Base-by-base conservation (phyloP, 2,797 vertebrate genomes). In the Myripristis jacobus region DNA sequence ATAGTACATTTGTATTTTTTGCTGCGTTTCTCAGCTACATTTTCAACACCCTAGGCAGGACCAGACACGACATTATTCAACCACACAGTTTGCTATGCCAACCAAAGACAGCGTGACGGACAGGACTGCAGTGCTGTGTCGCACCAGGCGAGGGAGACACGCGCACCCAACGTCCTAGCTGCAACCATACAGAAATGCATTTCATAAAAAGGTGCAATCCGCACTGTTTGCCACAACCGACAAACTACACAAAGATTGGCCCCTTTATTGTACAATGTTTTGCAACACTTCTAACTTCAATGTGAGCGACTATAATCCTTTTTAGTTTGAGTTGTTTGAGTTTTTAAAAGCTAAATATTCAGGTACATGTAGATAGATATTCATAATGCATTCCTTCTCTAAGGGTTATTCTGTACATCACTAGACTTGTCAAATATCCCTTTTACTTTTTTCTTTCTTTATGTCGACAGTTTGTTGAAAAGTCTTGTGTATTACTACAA, bases 51-150 rank as follows among this genome's bases (percentile, higher is more conserved):
- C 87, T 86, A 86, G 86, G 86, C 91, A 91, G 88, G 89, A 91
- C 84, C 86, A 79, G 56, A 92, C 83, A 89, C 64, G 2, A 90
- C 86, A 91, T 89, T 87, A 88, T 61, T 87, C 84, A 85, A 89
- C 86, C 90, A 90, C 83, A 91, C 79, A 83, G 77, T 91, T 81
- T 87, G 89, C 89, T 88, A 92, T 90, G 92, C 86, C 88, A 89
- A 90, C 89, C 84, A 82, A 82, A 85, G 81, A 87, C 84, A 87
- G 82, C 80, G 19, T 79, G 72, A 87, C 75, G 60, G 76, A 76
- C 60, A 44, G 73, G 81, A 19, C 75, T 46, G 78, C 81, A 81
- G 84, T 87, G 72, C 85, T 77, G 82, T 55, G 36, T 84, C 84
- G 84, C 75, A 10, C 84, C 87, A 79, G 68, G 1, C 0, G 70